Percentiles rank a stretch among this genome's conserved stretches.
Conservation (phyloP, 1,140 invertebrate genomes). For the Drosophila setifemur region DNA sequence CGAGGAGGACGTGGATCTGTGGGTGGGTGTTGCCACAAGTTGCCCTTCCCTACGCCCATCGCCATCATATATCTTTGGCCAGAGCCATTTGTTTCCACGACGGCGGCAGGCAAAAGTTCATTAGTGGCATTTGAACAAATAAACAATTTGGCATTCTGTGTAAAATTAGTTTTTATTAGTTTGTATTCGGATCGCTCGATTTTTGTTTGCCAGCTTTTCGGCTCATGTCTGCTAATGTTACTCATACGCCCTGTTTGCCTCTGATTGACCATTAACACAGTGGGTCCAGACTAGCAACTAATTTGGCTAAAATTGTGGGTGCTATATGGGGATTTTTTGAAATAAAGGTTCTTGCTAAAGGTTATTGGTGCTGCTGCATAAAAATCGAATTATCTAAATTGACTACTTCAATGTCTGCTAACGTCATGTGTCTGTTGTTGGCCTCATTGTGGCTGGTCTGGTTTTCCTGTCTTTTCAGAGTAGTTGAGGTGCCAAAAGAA, state of each 20-base stretch:
- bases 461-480: background rate
- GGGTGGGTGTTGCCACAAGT: background rate
- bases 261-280: constrained; percentile 29
- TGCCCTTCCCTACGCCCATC: too few relatives aligned
- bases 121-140: constrained; percentile 63
- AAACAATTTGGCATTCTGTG: constrained; percentile 66
- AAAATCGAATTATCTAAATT: constrained; percentile 33
- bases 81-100: constrained; percentile 18
- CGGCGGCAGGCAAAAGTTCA: constrained; percentile 47
- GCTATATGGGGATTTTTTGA: background rate
- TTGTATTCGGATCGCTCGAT: constrained; percentile 37
- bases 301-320: background rate
- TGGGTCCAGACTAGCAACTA: background rate
- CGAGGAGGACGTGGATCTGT: background rate
- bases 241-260: constrained; percentile 24
- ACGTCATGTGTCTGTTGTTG: background rate
- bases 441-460: background rate
- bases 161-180: constrained; percentile 71
- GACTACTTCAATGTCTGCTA: background rate
- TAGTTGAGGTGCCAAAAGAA: constrained; percentile 18
- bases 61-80: constrained; percentile 9
- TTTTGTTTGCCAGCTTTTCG: constrained; percentile 51
- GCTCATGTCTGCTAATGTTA: constrained; percentile 26
- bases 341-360: too few relatives aligned
- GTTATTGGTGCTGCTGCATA: background rate